Evolutionary conservation across 2,888 invertebrate species (phyloP), one percentile per base, ranked within the genome.

Genomic region (Erebia ligea): DNA sequence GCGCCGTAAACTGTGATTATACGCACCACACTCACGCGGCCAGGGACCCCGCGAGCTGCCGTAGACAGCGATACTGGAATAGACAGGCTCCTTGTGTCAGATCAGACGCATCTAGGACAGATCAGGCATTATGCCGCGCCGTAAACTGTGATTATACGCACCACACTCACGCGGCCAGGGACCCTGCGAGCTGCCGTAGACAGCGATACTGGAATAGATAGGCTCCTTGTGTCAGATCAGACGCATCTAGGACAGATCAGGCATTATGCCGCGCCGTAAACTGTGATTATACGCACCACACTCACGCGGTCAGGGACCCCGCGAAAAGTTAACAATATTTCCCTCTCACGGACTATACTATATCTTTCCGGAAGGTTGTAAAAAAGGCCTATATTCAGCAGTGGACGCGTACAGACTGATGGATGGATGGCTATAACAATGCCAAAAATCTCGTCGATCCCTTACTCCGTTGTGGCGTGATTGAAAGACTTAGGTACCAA

Each of bases 71-170:
- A 19, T 13, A 10, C 42, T 1, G 42, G 6, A 13, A 75, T 0
- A 4, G 19, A 5, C 75, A 83, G 82, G 82, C 56, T 17, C 50
- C 50, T n/a, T 17, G 54, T 11, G 19, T 11, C 54, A 54, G 21
- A 54, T 54, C 19, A n/a, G 75, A 72, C 72, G 66, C 76, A 76
- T 74, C 73, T 77, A 73, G 78, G 78, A 77, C 78, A 77, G 78
- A 79, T 79, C 69, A 71, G 72, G 79, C 86, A 86, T 85, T 86
- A 86, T 85, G 86, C 85, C 84, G 80, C 80, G 73, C 77, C 82
- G 85, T 86, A 86, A 86, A 86, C 78, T 83, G 80, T 86, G 84
- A 85, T 86, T 86, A 86, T 82, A 86, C 86, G 84, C 85, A 84
- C 80, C 71, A 77, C 81, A 76, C 84, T 83, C 74, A 70, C 76